Evolutionary conservation across 2,113 vertebrate species (phyloP).

Genomic region (Chitala chitala): DNA sequence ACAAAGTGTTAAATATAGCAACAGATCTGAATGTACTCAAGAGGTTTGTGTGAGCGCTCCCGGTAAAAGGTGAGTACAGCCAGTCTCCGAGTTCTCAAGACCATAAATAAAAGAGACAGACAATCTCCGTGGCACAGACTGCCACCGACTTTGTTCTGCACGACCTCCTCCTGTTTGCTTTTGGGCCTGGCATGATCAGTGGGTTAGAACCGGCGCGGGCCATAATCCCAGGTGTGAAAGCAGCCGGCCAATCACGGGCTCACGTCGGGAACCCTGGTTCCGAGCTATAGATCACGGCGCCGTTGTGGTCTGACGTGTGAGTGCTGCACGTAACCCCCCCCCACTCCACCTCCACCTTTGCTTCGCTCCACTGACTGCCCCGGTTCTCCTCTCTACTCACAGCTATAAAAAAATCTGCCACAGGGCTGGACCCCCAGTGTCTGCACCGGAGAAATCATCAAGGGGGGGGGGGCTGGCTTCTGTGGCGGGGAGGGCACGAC

Average conservation of each 20-base stretch:
- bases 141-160: neutral
- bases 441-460: neutral
- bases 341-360: neutral
- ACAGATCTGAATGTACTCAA: neutral
- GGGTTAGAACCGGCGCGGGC: neutral
- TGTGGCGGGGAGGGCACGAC: neutral
- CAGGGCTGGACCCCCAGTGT: neutral
- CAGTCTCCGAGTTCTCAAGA: neutral
- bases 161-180: neutral
- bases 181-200: neutral
- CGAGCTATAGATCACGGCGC: neutral
- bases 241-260: neutral
- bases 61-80: neutral
- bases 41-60: neutral
- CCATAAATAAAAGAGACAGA: neutral
- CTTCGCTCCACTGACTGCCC: neutral
- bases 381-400: neutral
- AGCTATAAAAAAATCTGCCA: neutral
- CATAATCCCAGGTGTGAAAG: neutral
- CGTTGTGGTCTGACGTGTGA: neutral
- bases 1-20: neutral
- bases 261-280: neutral
- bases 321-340: neutral
- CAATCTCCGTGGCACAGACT: neutral
- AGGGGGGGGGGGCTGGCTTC: neutral